Base-by-base conservation (phyloP, 2,888 invertebrate genomes). In the Drosophila kambysellisi region DNA sequence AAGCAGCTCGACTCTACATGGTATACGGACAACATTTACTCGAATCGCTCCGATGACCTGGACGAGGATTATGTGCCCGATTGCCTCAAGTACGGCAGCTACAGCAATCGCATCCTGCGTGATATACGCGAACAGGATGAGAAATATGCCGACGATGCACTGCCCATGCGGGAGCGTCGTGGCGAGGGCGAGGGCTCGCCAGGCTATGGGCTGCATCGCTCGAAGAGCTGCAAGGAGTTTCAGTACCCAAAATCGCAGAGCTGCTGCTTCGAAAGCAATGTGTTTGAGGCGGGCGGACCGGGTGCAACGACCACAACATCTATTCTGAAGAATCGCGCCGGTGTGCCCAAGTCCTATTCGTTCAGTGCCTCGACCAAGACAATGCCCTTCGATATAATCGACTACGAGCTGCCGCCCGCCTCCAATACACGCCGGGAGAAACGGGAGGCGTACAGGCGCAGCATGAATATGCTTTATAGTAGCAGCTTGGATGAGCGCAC, bases 21-120 rank as follows among this genome's bases (percentile, higher is more conserved):
- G 93, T 93, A 93, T 59, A 93, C 93, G 60, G 93, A 93, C 79
- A 93, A 93, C 74, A 93, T 93, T 20, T 93, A 93, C 74, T 92
- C 93, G 35, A 93, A 93, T 79, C 91, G 92, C 54, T 93, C 93
- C 5, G 93, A 93, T 59, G 93, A 93, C 74, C 79, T 93, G 54
- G 92, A 92, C 60, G 92, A 92, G 61, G 93, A 93, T 57, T 93
- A 92, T 63, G 88, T 92, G 65, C 93, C 93, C 32, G 93, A 93
- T 46, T 93, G 92, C 76, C 79, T 93, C 20, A 92, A 92, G 57
- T 92, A 93, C 43, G 92, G 91, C 39, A 89, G 81, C 60, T 91
- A 92, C 62, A 85, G 87, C 67, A 91, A 91, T 67, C 85, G 90
- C 37, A 90, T 90, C 5, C 60, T 92, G 59, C 89, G 92, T n/a